Base-by-base conservation (phyloP, 2,113 vertebrate species). In the Callospermophilus lateralis region DNA sequence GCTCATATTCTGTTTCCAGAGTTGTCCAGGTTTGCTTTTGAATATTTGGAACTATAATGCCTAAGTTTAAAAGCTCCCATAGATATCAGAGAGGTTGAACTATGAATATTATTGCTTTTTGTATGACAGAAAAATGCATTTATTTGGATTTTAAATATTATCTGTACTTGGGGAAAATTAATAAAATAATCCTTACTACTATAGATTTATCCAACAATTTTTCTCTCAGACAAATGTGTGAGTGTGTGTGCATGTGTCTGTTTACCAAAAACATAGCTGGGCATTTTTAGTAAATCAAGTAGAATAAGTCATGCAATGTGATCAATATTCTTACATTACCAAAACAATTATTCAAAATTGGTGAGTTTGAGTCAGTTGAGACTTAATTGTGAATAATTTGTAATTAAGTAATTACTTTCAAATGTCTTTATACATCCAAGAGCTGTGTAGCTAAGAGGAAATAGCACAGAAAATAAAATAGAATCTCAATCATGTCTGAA, bases 321-420 rank as follows among this genome's bases (percentile, higher is more conserved):
- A 42, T 68, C 90, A 81, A 95, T 83, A 93, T 84, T 93, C 37
- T 81, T 51, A 83, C 3, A 12, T 84, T 19, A 92, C 53, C 22
- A 74, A 79, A 28, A 67, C 12, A 84, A 17, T 48, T 79, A 73
- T 65, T 93, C 45, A 76, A 81, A 79, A n/a, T n/a, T 61, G 5
- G 10, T 81, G 45, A 79, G 19, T 22, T 37, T 91, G 34, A 89
- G 32, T 65, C 9, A 83, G 55, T 12, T 45, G 42, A 78, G n/a
- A 8, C 26, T 63, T 19, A 67, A 22, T 34, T 80, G 32, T 95
- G 39, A 90, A 94, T 89, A 90, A 73, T 72, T 93, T 95, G 80
- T 55, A 58, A 83, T 61, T 10, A 95, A 11, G 34, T 84, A 77
- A 74, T 88, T 48, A 72, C 67, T 96, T 96, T 90, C 72, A 78